Evolutionary conservation across 1,140 invertebrate genomes (phyloP).

Genomic region (Drosophila obscura): DNA sequence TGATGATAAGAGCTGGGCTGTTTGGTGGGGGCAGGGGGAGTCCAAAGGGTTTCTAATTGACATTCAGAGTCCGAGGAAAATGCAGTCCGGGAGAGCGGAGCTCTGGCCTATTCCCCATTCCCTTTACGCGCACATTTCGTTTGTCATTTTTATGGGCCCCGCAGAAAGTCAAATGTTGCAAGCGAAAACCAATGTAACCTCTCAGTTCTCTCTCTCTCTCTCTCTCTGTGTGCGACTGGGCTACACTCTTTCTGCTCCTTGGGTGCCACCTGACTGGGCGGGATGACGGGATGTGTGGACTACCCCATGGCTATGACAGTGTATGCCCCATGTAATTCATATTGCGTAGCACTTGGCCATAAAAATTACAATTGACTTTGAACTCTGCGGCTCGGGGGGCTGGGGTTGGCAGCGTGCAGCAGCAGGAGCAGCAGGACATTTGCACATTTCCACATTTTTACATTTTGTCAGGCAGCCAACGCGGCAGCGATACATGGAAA

Average conservation of each 20-base stretch:
- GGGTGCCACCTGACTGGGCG: background rate
- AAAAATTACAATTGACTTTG: slow-evolving; percentile 80
- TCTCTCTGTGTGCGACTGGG: background rate
- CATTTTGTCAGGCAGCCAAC: slow-evolving; percentile 75
- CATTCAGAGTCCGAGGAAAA: slow-evolving; percentile 10
- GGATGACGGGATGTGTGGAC: background rate
- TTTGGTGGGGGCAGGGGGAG: background rate
- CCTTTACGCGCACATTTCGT: slow-evolving; percentile 30
- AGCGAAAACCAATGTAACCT: background rate
- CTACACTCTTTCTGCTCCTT: slow-evolving; percentile 17
- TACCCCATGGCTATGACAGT: slow-evolving; percentile 5
- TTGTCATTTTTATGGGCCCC: slow-evolving; percentile 47
- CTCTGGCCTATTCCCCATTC: slow-evolving; percentile 4
- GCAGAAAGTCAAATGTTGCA: slow-evolving; percentile 29
- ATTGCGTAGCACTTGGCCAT: slow-evolving; percentile 70
- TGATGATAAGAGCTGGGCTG: slow-evolving; percentile 32
- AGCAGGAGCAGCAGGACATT: slow-evolving; percentile 62
- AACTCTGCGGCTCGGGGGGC: slow-evolving; percentile 7
- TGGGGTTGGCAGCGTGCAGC: slow-evolving; percentile 12
- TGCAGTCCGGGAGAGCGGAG: background rate
- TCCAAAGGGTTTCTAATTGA: slow-evolving; percentile 39
- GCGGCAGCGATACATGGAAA: slow-evolving; percentile 67
- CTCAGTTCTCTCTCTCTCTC: no score
- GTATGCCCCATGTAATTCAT: slow-evolving; percentile 60
- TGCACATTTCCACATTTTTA: slow-evolving; percentile 53